Percentiles rank a stretch among this genome's conserved stretches.
These are phyloP conservation scores for Pedionomus torquatus DNA, from an alignment of 2,113 vertebrate species.

Conservation along the genomic window DNA sequence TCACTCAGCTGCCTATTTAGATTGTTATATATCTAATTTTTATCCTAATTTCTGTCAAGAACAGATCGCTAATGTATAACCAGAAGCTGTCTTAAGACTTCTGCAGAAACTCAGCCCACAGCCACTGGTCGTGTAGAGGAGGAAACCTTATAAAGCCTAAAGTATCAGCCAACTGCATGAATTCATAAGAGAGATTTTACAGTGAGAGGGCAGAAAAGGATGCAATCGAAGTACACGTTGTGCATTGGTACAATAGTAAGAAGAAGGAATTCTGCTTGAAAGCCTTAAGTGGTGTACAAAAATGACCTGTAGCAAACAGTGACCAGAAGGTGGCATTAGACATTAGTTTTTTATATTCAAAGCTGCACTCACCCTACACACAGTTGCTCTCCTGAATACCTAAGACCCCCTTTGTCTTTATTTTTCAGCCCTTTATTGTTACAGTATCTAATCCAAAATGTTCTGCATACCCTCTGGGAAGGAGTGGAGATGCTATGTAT, in stretches of 20 bases:
- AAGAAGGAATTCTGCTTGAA: background rate
- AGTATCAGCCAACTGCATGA: background rate
- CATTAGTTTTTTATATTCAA: conserved; percentile 60
- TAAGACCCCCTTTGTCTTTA: conserved; percentile 53
- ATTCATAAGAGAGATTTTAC: background rate
- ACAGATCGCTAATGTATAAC: background rate
- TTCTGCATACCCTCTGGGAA: background rate
- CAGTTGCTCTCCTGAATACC: conserved; percentile 43
- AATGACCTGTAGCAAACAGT: background rate
- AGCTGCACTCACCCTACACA: conserved; percentile 2
- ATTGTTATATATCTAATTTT: background rate
- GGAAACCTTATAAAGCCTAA: background rate
- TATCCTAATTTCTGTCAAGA: background rate
- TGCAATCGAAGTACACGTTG: background rate
- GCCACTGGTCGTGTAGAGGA: background rate
- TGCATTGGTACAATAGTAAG: background rate
- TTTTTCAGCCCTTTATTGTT: conserved; percentile 10
- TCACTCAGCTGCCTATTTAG: background rate
- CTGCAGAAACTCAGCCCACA: background rate
- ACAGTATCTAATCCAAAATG: background rate
- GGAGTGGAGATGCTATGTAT: background rate
- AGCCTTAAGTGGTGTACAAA: background rate
- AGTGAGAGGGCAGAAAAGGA: background rate
- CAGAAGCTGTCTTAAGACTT: background rate
- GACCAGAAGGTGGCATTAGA: conserved; percentile 73